phyloP scores from a whole-genome alignment of 2,113 vertebrate species.

The Myxocyprinus asiaticus region DNA sequence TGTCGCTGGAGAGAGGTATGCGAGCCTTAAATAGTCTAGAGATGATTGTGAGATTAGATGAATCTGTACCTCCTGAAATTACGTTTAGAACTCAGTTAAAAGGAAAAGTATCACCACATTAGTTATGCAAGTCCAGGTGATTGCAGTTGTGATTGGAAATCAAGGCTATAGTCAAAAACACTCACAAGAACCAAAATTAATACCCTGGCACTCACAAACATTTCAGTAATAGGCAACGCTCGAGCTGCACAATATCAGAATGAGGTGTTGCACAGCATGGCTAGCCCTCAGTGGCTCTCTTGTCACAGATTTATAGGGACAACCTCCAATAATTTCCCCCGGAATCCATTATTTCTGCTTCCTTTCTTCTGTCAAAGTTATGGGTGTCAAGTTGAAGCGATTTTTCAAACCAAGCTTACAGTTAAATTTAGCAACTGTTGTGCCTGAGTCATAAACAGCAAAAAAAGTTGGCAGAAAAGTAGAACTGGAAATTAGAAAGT shows the following conservation, averaged over 20 bases:
- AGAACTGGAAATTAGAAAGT: neutral
- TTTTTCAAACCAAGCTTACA: slow-evolving; percentile 49
- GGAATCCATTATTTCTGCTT: slow-evolving; percentile 65
- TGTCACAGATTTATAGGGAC: slow-evolving; percentile 60
- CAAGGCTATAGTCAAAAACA: neutral
- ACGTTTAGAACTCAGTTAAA: too few species aligned
- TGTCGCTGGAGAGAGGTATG: too few species aligned
- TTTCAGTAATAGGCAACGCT: slow-evolving; percentile 46
- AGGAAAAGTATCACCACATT: neutral
- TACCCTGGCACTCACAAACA: slow-evolving; percentile 12
- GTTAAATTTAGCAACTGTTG: slow-evolving; percentile 58
- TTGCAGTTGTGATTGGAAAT: neutral
- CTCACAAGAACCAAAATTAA: slow-evolving; percentile 22
- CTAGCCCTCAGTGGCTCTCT: slow-evolving; percentile 55
- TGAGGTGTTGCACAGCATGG: slow-evolving; percentile 48
- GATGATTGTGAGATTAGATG: too few species aligned
- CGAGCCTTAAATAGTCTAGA: too few species aligned
- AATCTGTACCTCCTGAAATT: too few species aligned
- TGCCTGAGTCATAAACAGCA: neutral
- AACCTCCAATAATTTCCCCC: slow-evolving; percentile 61
- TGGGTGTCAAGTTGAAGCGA: slow-evolving; percentile 50
- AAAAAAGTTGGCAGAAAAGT: neutral
- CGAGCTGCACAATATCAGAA: slow-evolving; percentile 48
- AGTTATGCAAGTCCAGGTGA: neutral
- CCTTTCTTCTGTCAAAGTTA: slow-evolving; percentile 62